These are phyloP conservation scores for Lottia gigantea DNA, from an alignment of 2,888 invertebrate genomes.

Conservation along the genomic window DNA sequence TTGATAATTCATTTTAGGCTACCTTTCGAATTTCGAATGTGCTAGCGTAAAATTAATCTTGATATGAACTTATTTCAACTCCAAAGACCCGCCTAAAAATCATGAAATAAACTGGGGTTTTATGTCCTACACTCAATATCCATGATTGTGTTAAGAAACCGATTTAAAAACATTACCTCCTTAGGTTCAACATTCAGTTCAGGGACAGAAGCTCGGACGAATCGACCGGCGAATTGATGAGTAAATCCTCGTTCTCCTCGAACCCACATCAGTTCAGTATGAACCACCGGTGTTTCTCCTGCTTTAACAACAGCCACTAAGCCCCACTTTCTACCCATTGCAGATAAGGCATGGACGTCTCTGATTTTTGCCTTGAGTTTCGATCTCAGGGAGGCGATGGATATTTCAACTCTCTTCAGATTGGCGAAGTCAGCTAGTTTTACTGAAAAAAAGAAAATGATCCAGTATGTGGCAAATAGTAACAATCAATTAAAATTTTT, in stretches of 20 bases:
- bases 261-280: conserved; percentile 33
- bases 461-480: no score
- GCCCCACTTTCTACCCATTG: conserved; percentile 20
- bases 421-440: conserved; percentile 8
- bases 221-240: conserved; percentile 26
- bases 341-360: background rate
- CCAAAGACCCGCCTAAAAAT: no score
- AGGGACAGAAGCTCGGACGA: conserved; percentile 30
- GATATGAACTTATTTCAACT: no score
- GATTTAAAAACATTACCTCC: conserved; percentile 34
- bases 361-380: conserved; percentile 16
- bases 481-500: no score
- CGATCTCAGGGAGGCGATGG: conserved; percentile 5
- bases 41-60: no score
- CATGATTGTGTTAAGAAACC: no score
- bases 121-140: no score
- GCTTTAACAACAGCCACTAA: conserved; percentile 18
- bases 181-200: conserved; percentile 30
- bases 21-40: no score
- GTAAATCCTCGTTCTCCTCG: conserved; percentile 14
- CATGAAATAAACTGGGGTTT: no score
- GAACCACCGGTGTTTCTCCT: conserved; percentile 19
- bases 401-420: conserved; percentile 11
- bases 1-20: no score
- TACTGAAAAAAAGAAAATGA: no score